Conservation (phyloP, 2,113 vertebrate species). For the Corynorhinus townsendii region DNA sequence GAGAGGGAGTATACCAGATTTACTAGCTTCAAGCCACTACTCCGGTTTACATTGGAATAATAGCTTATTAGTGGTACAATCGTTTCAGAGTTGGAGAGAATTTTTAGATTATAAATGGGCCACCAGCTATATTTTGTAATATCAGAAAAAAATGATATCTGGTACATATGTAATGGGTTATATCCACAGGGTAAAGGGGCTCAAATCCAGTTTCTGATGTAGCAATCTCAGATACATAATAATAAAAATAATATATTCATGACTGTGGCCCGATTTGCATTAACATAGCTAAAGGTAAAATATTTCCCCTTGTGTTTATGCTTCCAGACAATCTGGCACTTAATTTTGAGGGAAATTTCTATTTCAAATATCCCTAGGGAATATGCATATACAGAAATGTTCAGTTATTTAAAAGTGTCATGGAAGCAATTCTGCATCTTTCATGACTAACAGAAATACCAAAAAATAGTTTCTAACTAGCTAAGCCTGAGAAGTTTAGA, state of each 20-base stretch:
- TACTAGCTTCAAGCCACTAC: not conserved
- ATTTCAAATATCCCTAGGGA: constrained; percentile 17
- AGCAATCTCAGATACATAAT: constrained; percentile 39
- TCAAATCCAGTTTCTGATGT: constrained; percentile 22
- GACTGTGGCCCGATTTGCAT: constrained; percentile 32
- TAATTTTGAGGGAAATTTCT: constrained; percentile 16
- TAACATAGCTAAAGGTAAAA: constrained; percentile 57
- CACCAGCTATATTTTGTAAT: not conserved
- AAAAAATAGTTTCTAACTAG: not conserved
- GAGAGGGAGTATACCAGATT: not conserved
- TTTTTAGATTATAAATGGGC: not conserved
- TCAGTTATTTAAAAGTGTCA: constrained; percentile 41
- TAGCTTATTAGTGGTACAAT: not conserved
- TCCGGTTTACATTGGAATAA: not conserved
- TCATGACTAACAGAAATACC: constrained; percentile 25
- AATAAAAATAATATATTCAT: constrained; percentile 63
- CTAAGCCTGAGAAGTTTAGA: constrained; percentile 25
- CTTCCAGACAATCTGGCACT: constrained; percentile 52
- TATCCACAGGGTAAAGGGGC: not conserved
- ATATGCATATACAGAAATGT: constrained; percentile 27
- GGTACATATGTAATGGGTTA: not conserved
- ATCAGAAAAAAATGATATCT: not conserved
- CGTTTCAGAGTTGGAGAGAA: not conserved
- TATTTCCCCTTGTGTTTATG: constrained; percentile 36
- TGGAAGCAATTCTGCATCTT: constrained; percentile 40